Evolutionary conservation across 2,888 invertebrate species (phyloP), one percentile per base, ranked within the genome.

Genomic region (Mesorhabditis sp.): DNA sequence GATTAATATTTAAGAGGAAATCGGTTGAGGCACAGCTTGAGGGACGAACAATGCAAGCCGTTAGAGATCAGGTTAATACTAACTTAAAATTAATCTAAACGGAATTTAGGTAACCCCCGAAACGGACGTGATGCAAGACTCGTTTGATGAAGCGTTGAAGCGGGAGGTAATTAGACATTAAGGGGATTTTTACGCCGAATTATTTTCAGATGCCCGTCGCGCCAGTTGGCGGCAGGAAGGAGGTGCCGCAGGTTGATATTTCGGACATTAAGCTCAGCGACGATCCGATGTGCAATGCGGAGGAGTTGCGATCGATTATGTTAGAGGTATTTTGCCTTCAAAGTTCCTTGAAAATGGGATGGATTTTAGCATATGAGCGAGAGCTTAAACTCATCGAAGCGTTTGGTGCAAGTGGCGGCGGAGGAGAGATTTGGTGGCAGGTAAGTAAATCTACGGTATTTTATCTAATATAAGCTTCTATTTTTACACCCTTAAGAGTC

Each of bases 341-440:
- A 28, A 6, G 42, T 28, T 50, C 5, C 63, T 5, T 67, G 28
- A 50, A 15, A 13, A n/a, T 28, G 10, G 41, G 64, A 13, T 13
- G n/a, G 10, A 50, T 69, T 76, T 28, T 63, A 83, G 77, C 82
- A 84, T 72, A 82, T 84, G 71, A 80, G 80, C 70, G 81, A 83
- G 61, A 82, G 83, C 70, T 76, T 84, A 70, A 84, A 84, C 76
- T 77, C 81, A 65, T 79, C 82, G 45, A 84, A 84, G 75, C 74
- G 84, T 67, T 74, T 82, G 69, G 82, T 84, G 67, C 84, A 84
- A 72, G 71, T 84, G 72, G 82, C 82, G 61, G 81, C 83, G 62
- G 84, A 84, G 71, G 81, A 81, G 62, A 80, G 80, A 68, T 84
- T 84, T 70, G 84, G 84, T 58, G 84, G 84, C 69, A 75, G 83